Evolutionary conservation across 2,113 vertebrate genomes (phyloP).

Genomic region (Chrysochloris asiatica): DNA sequence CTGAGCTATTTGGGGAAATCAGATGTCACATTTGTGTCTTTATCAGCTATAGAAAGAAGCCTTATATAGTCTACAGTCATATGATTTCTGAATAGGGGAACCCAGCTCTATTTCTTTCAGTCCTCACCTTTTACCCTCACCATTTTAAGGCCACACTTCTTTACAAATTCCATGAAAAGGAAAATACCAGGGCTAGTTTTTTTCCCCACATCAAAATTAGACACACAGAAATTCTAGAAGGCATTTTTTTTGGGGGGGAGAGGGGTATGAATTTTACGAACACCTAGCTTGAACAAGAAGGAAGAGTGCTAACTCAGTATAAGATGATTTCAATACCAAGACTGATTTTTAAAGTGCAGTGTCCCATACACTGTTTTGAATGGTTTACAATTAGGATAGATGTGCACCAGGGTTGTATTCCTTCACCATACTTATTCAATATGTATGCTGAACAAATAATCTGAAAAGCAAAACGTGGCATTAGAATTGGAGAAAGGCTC

Average conservation of each 20-base stretch:
- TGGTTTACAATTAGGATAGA: no score
- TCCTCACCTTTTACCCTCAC: not conserved
- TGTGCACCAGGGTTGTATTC: no score
- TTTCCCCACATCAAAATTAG: not conserved
- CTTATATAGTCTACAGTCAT: not conserved
- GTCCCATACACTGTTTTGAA: not conserved
- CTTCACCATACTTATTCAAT: no score
- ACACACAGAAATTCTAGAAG: not conserved
- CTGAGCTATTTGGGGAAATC: constrained; percentile 3
- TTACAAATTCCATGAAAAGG: not conserved
- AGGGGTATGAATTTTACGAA: not conserved
- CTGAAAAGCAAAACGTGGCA: no score
- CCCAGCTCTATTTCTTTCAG: not conserved
- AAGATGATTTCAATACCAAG: not conserved
- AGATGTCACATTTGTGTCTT: not conserved
- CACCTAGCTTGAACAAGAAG: not conserved
- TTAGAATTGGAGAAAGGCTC: no score
- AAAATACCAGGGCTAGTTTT: not conserved
- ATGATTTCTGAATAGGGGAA: not conserved
- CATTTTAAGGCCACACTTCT: not conserved
- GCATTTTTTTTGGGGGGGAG: not conserved
- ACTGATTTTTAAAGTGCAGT: not conserved
- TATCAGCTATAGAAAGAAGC: not conserved
- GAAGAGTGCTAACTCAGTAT: not conserved
- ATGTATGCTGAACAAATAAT: no score